phyloP scores from a whole-genome alignment of 2,113 vertebrate species.

The Bettongia penicillata region DNA sequence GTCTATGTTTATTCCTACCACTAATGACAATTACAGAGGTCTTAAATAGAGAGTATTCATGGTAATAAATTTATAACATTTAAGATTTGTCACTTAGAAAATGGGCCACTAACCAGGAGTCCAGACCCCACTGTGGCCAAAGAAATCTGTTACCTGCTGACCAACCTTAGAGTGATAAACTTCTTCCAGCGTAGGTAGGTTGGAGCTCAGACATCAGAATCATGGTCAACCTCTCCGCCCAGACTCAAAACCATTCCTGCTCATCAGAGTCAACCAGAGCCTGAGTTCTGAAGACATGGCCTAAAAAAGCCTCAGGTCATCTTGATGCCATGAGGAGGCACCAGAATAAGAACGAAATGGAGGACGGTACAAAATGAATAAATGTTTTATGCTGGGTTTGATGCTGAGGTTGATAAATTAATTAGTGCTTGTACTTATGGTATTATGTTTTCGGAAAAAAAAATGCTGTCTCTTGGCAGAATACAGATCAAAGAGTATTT shows the following conservation, averaged over 20 bases:
- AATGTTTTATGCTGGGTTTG: not conserved
- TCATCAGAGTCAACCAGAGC: not conserved
- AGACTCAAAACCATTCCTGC: not conserved
- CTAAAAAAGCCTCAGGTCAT: not conserved
- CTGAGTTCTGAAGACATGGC: not conserved
- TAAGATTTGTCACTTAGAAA: not conserved
- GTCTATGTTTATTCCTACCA: not conserved
- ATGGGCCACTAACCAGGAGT: not conserved
- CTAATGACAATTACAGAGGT: not conserved
- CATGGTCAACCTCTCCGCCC: not conserved
- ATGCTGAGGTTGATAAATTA: not conserved
- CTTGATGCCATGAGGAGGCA: not conserved
- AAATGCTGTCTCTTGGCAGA: not conserved
- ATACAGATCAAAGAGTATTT: conserved; percentile 11
- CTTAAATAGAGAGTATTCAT: not conserved
- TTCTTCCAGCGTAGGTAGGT: not conserved
- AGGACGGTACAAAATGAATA: not conserved
- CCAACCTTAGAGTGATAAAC: not conserved
- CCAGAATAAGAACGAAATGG: not conserved
- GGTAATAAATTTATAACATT: not conserved
- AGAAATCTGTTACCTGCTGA: not conserved
- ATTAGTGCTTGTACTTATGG: not conserved
- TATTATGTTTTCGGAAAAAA: not conserved
- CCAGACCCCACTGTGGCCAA: not conserved
- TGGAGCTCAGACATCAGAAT: not conserved